A percentile compares a stretch with the other conserved stretches of the same genome.
Evolutionary conservation across 2,888 invertebrate genomes (phyloP).

Genomic region (Heliconius ethilla): DNA sequence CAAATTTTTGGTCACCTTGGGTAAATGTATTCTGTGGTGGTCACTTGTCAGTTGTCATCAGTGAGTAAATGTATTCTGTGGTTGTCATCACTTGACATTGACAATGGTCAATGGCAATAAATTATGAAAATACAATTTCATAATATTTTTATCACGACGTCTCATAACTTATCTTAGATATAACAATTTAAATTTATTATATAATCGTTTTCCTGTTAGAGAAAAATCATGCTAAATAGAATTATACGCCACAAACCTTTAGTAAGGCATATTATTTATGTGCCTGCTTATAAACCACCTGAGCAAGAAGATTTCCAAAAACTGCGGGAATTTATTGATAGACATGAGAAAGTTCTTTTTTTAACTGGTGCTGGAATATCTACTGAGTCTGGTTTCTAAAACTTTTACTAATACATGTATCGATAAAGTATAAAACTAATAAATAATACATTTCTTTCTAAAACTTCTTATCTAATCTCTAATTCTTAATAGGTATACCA

Average conservation of each 20-base stretch:
- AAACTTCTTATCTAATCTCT: neutral
- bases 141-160: neutral
- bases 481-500: constrained; percentile 87
- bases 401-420: neutral
- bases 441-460: neutral
- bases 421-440: neutral
- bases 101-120: neutral
- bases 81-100: neutral
- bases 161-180: neutral
- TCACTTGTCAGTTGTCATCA: no score
- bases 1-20: no score
- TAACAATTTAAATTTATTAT: neutral
- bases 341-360: constrained; percentile 83
- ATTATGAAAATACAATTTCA: neutral
- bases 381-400: constrained; percentile 91
- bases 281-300: constrained; percentile 88
- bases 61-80: no score
- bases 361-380: constrained; percentile 98
- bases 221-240: constrained; percentile 7
- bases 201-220: neutral
- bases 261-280: constrained; percentile 67
- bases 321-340: constrained; percentile 83
- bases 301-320: constrained; percentile 80
- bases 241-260: constrained; percentile 37
- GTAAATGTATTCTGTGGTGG: no score